Evolutionary conservation across 2,797 vertebrate species (phyloP).

Genomic region (Acanthurus lineatus): DNA sequence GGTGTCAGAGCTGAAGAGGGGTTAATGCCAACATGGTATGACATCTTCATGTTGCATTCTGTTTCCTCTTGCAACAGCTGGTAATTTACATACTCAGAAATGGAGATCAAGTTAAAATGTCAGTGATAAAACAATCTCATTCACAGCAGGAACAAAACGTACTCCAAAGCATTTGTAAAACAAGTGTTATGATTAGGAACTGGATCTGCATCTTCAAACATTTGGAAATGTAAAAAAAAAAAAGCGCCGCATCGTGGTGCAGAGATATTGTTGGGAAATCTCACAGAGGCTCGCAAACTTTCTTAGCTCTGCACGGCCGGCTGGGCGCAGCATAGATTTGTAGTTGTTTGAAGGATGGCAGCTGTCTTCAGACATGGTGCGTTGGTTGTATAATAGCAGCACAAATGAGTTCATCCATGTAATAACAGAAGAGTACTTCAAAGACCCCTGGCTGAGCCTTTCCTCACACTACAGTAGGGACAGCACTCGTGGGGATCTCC

Average conservation of each 20-base stretch:
- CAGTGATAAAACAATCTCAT: constrained; percentile 45
- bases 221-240: constrained; percentile 15
- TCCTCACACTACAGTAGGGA: constrained; percentile 53
- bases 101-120: constrained; percentile 53
- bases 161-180: constrained; percentile 27
- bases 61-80: constrained; percentile 62
- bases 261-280: constrained; percentile 9
- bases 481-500: constrained; percentile 58
- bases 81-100: constrained; percentile 53
- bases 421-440: constrained; percentile 69
- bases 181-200: constrained; percentile 33
- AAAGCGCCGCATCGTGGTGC: background rate
- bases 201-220: constrained; percentile 43
- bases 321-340: constrained; percentile 41
- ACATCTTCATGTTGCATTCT: constrained; percentile 64
- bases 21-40: constrained; percentile 59
- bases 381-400: constrained; percentile 51
- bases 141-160: constrained; percentile 23
- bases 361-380: constrained; percentile 43
- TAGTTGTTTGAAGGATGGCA: constrained; percentile 49
- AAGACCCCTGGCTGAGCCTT: constrained; percentile 65
- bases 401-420: constrained; percentile 64
- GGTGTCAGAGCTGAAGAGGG: constrained; percentile 49
- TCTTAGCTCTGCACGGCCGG: background rate
- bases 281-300: constrained; percentile 15